A percentile compares a stretch with the other conserved stretches of the same genome.
Conservation (phyloP, 1,140 invertebrate species). For the Thaumetopoea pityocampa region DNA sequence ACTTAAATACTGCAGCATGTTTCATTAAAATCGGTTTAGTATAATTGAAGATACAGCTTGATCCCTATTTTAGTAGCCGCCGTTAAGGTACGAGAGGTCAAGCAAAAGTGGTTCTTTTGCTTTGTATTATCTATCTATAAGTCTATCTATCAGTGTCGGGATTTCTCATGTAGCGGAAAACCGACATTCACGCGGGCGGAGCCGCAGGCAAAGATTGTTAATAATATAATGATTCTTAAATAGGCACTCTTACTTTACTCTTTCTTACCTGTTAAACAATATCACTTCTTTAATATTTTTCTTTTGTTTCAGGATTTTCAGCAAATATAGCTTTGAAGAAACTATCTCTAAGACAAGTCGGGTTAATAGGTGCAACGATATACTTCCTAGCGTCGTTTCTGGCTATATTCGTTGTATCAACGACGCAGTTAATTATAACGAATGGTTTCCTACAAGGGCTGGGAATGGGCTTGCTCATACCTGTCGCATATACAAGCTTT, state of each 20-base stretch:
- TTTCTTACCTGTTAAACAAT: not conserved
- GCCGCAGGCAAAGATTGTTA: no score
- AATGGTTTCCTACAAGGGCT: constrained; percentile 65
- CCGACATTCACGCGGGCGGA: no score
- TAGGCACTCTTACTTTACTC: not conserved
- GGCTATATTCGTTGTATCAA: constrained; percentile 74
- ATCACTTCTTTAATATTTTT: not conserved
- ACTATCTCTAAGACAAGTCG: constrained; percentile 75
- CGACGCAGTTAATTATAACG: constrained; percentile 75
- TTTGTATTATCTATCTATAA: no score
- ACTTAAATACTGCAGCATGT: no score
- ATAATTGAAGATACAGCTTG: no score
- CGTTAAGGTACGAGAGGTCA: no score
- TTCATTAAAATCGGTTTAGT: no score
- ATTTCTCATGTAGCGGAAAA: no score
- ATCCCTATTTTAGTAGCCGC: no score
- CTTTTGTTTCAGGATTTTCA: constrained; percentile 58
- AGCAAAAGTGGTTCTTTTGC: no score
- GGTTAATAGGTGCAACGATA: constrained; percentile 74
- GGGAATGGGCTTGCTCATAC: constrained; percentile 67
- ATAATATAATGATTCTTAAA: no score
- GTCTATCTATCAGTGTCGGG: no score
- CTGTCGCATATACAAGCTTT: constrained; percentile 63
- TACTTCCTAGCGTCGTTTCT: constrained; percentile 75
- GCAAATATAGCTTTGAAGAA: constrained; percentile 74